Evolutionary conservation across 2,113 vertebrate species (phyloP).

Genomic region (Mixornis gularis): DNA sequence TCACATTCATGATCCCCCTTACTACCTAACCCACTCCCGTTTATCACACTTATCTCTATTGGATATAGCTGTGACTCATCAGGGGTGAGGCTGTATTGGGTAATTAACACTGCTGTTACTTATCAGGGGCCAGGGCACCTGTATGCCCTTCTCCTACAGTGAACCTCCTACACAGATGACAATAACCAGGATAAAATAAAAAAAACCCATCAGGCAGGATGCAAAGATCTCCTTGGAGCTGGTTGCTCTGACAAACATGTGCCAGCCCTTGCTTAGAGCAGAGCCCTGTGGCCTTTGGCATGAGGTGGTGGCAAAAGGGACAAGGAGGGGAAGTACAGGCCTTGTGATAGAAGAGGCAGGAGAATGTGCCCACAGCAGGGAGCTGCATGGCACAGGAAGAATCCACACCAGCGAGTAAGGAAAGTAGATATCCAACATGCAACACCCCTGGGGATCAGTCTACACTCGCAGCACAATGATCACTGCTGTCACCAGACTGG

Average conservation of each 20-base stretch:
- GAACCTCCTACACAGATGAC: accelerated
- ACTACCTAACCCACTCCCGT: neutral
- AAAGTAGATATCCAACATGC: neutral
- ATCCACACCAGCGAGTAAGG: accelerated
- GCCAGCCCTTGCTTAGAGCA: neutral
- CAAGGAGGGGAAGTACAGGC: neutral
- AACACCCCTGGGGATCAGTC: neutral
- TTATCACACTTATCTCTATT: neutral
- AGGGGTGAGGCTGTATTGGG: neutral
- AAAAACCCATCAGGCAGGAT: neutral
- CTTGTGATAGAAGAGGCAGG: neutral
- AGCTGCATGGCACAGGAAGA: neutral
- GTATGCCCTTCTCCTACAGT: neutral
- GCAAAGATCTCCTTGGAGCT: neutral
- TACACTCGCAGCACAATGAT: neutral
- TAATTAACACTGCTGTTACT: neutral
- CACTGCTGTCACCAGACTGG: neutral
- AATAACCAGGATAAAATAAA: neutral
- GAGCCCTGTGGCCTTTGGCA: neutral
- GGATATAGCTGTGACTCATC: neutral
- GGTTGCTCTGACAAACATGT: neutral
- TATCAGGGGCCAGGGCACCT: neutral
- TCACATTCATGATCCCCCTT: neutral
- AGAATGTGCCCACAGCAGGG: accelerated
- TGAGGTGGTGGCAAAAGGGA: neutral